Percentiles rank a stretch among this genome's conserved stretches.
These are phyloP conservation scores for Acleris laterana DNA, from an alignment of 2,888 invertebrate species.

Conservation along the genomic window DNA sequence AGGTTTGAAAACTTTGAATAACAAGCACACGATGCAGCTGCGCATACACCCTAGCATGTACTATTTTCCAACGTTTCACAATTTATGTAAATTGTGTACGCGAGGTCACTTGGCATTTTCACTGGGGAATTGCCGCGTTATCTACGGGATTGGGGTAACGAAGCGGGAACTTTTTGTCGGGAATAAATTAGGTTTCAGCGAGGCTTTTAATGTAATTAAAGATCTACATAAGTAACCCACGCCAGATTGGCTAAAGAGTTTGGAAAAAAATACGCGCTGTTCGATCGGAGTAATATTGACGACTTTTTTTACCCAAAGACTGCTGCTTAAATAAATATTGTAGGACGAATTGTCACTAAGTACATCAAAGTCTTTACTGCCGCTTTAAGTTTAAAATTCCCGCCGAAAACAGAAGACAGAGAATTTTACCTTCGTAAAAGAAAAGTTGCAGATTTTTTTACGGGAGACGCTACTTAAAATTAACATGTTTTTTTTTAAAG, in stretches of 20 bases:
- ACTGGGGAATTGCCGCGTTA: conserved; percentile 11
- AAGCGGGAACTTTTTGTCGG: conserved; percentile 26
- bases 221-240: conserved; percentile 3
- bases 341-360: no score
- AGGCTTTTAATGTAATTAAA: conserved; percentile 29
- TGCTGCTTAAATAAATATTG: no score
- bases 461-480: no score
- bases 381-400: no score
- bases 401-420: no score
- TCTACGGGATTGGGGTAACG: conserved; percentile 18
- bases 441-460: no score
- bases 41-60: conserved; percentile 7
- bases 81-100: conserved; percentile 17
- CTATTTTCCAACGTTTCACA: conserved; percentile 19
- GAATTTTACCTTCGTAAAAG: no score
- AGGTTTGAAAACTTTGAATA: conserved; percentile 18
- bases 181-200: conserved; percentile 28
- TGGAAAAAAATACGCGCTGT: no score
- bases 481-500: no score
- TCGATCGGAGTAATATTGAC: no score
- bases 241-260: not conserved
- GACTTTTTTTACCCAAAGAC: no score
- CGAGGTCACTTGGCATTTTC: not conserved
- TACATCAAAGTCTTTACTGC: no score
- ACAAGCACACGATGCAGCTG: conserved; percentile 20